Evolutionary conservation across 2,888 invertebrate genomes (phyloP).

Genomic region (Balanococcus diminutus): DNA sequence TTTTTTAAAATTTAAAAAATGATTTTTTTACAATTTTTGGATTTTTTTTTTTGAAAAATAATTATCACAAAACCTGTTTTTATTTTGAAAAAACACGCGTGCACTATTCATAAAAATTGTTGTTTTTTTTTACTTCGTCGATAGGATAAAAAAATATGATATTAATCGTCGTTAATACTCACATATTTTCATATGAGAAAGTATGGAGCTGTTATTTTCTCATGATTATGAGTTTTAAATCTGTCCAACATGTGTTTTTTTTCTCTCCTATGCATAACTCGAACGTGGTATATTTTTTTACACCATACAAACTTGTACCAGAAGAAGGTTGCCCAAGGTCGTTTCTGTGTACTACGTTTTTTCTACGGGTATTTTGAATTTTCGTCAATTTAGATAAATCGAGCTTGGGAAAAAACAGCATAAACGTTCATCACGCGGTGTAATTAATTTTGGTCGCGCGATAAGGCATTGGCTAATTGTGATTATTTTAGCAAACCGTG

Average conservation of each 20-base stretch:
- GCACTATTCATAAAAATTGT: too few species aligned
- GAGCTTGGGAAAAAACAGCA: constrained; percentile 1
- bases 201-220: not conserved
- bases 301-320: not conserved
- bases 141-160: not conserved
- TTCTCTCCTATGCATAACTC: not conserved
- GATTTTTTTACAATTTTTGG: too few species aligned
- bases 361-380: not conserved
- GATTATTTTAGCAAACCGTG: not conserved
- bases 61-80: too few species aligned
- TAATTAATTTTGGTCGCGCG: constrained; percentile 8
- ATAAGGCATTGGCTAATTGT: not conserved
- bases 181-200: not conserved
- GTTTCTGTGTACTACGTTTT: not conserved
- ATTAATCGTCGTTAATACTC: not conserved
- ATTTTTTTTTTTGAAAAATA: too few species aligned
- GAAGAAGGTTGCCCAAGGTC: not conserved
- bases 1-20: too few species aligned
- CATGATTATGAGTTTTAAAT: constrained; percentile 7
- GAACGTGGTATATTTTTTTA: not conserved
- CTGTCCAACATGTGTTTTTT: constrained; percentile 3
- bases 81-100: too few species aligned
- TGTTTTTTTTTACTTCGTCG: not conserved
- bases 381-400: not conserved
- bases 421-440: not conserved